Percentiles rank a stretch among this genome's conserved stretches.
These are phyloP conservation scores for Aspiorhynchus laticeps DNA, from an alignment of 2,113 vertebrate genomes.

Conservation along the genomic window DNA sequence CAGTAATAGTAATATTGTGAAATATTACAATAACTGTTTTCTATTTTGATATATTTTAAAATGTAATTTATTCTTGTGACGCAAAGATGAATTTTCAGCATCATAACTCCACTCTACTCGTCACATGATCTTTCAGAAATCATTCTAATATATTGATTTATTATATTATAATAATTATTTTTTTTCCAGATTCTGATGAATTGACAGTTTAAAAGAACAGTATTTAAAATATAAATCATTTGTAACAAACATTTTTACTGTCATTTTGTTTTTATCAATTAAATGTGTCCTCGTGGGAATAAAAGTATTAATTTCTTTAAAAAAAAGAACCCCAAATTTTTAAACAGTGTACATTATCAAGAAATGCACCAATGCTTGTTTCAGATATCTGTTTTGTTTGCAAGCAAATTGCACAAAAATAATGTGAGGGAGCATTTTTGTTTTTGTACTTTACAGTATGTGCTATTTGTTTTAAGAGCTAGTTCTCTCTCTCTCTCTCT, in stretches of 20 bases:
- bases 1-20: background rate
- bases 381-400: background rate
- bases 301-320: background rate
- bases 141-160: background rate
- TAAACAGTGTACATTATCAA: background rate
- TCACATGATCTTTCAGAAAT: too few species aligned
- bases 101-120: background rate
- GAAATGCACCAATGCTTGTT: background rate
- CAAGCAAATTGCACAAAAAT: background rate
- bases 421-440: background rate
- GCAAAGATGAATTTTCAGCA: background rate
- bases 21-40: background rate
- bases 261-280: background rate
- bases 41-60: background rate
- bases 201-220: background rate
- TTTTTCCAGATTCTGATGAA: slow-evolving; percentile 1
- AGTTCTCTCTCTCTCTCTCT: background rate
- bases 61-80: background rate
- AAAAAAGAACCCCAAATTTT: background rate
- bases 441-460: background rate
- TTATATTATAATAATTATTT: too few species aligned
- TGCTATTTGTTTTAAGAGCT: background rate
- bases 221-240: background rate
- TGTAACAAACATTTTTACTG: background rate
- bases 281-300: background rate